These are phyloP conservation scores for Apostichopus japonicus DNA, from an alignment of 35 echinoderm and acorn worm species.

Conservation along the genomic window DNA sequence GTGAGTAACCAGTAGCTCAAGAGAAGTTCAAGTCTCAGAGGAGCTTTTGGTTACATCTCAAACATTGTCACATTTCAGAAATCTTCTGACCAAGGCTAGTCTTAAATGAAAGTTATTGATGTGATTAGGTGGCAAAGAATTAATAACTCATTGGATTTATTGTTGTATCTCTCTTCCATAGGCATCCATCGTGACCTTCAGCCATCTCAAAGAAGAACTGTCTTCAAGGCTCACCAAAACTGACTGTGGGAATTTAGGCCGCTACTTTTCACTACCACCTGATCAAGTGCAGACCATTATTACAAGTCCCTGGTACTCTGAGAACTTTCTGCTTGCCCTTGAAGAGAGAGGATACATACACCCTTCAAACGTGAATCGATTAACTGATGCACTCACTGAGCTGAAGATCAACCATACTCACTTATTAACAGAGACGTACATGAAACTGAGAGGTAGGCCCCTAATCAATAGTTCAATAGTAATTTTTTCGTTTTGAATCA, in stretches of 20 bases:
- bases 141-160: too few relatives aligned
- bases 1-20: too few relatives aligned
- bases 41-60: too few relatives aligned
- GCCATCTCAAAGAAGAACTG: neutral
- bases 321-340: neutral
- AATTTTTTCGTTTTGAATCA: too few relatives aligned
- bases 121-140: too few relatives aligned
- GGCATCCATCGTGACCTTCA: neutral
- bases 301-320: neutral
- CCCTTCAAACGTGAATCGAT: conserved; percentile 14
- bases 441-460: conserved; percentile 12
- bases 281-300: neutral
- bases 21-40: too few relatives aligned
- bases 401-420: neutral
- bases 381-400: conserved; percentile 23
- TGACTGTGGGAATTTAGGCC: neutral
- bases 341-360: conserved; percentile 14
- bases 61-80: too few relatives aligned
- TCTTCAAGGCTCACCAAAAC: neutral
- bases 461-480: too few relatives aligned
- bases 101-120: too few relatives aligned
- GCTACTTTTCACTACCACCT: neutral
- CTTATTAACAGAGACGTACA: conserved; percentile 13
- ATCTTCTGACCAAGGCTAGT: too few relatives aligned
- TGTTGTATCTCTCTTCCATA: neutral